These are phyloP conservation scores for Lasioglossum figueresi DNA, from an alignment of 2,888 invertebrate species.

Conservation along the genomic window DNA sequence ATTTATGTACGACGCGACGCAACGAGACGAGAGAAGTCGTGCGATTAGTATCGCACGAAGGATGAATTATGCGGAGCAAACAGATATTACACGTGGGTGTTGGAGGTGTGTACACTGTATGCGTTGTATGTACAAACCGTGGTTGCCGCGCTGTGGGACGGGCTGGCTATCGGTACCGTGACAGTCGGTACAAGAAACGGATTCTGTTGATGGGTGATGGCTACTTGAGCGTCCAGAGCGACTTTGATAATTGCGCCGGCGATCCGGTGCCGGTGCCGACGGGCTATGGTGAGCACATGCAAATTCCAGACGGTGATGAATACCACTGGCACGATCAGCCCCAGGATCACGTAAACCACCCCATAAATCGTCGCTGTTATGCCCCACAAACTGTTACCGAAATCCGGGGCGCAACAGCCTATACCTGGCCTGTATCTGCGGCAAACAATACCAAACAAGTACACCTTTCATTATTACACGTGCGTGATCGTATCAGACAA, in stretches of 20 bases:
- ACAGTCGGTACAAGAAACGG: slow-evolving; percentile 90
- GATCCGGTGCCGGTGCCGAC: slow-evolving; percentile 92
- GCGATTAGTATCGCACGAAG: not conserved
- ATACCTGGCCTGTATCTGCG: slow-evolving; percentile 85
- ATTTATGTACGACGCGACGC: not conserved
- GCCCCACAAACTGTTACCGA: slow-evolving; percentile 85
- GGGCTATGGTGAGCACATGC: slow-evolving; percentile 86
- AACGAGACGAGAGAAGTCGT: not conserved
- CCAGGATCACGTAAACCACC: slow-evolving; percentile 87
- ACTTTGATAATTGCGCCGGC: slow-evolving; percentile 94
- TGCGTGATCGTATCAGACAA: too few species aligned
- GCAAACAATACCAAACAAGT: not conserved
- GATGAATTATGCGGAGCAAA: slow-evolving; percentile 25
- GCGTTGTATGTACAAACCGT: slow-evolving; percentile 73
- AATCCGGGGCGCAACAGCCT: slow-evolving; percentile 89
- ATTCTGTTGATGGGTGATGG: slow-evolving; percentile 92
- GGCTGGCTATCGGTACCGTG: slow-evolving; percentile 85
- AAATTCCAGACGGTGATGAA: slow-evolving; percentile 90
- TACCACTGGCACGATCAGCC: slow-evolving; percentile 88
- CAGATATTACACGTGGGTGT: not conserved
- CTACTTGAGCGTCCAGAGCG: slow-evolving; percentile 92
- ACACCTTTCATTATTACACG: not conserved
- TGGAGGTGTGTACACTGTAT: not conserved
- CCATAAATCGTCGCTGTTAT: slow-evolving; percentile 88
- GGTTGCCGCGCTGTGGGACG: slow-evolving; percentile 81